Conservation (phyloP, 2,888 invertebrate genomes). For the Polydrusus cervinus region DNA sequence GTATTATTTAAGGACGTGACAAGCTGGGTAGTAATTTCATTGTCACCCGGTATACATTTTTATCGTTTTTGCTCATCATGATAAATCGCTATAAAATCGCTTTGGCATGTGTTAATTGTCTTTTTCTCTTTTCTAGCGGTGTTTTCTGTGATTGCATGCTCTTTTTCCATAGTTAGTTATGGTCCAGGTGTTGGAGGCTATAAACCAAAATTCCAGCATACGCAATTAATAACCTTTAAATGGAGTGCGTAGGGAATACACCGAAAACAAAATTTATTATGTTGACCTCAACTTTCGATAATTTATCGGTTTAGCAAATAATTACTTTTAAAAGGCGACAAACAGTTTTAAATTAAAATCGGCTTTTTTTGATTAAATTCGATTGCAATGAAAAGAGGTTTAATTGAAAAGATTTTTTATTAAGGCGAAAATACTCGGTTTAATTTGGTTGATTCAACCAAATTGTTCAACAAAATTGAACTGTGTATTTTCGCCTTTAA, state of each 20-base stretch:
- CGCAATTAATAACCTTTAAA: conserved; percentile 37
- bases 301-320: conserved; percentile 31
- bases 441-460: too few relatives aligned
- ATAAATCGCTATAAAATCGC: too few relatives aligned
- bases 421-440: too few relatives aligned
- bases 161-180: conserved; percentile 22
- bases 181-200: conserved; percentile 21
- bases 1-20: too few relatives aligned
- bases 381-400: background rate
- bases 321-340: conserved; percentile 27
- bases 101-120: too few relatives aligned
- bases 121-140: too few relatives aligned
- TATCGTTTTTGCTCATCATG: too few relatives aligned
- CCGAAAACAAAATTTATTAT: conserved; percentile 34
- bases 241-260: conserved; percentile 35
- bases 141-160: background rate
- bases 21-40: too few relatives aligned
- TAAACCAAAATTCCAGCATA: conserved; percentile 23
- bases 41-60: too few relatives aligned
- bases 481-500: too few relatives aligned
- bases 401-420: background rate
- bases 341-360: background rate
- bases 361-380: background rate
- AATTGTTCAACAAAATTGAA: too few relatives aligned
- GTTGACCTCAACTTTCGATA: conserved; percentile 24